These are phyloP conservation scores for Plodia interpunctella DNA, from an alignment of 1,140 invertebrate species.

Conservation along the genomic window DNA sequence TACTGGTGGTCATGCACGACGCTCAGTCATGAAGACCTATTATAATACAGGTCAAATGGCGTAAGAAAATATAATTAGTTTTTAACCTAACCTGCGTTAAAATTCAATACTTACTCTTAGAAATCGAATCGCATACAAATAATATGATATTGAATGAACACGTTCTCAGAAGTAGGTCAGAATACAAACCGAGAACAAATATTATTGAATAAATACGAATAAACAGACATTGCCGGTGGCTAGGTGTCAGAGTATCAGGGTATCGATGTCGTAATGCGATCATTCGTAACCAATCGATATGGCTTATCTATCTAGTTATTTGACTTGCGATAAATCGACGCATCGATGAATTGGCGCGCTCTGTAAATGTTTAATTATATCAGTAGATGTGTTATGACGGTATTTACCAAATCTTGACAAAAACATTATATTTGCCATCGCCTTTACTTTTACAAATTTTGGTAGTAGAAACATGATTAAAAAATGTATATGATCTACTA, in stretches of 20 bases:
- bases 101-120: not conserved
- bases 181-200: constrained; percentile 27
- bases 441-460: too few relatives aligned
- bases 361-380: constrained; percentile 52
- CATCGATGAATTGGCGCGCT: constrained; percentile 51
- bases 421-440: constrained; percentile 1
- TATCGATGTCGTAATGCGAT: constrained; percentile 54
- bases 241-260: constrained; percentile 43
- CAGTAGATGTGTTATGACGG: not conserved
- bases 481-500: too few relatives aligned
- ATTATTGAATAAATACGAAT: constrained; percentile 35
- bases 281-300: constrained; percentile 54
- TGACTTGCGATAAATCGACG: constrained; percentile 59
- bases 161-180: constrained; percentile 29
- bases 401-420: not conserved
- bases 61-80: too few relatives aligned
- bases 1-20: too few relatives aligned
- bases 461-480: too few relatives aligned
- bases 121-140: constrained; percentile 5
- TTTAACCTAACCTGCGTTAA: too few relatives aligned
- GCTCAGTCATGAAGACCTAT: too few relatives aligned
- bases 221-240: constrained; percentile 37
- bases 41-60: too few relatives aligned
- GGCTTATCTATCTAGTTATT: constrained; percentile 46
- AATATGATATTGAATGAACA: not conserved